Base-by-base conservation (phyloP, 2,113 vertebrate species). In the Sigmodon hispidus region DNA sequence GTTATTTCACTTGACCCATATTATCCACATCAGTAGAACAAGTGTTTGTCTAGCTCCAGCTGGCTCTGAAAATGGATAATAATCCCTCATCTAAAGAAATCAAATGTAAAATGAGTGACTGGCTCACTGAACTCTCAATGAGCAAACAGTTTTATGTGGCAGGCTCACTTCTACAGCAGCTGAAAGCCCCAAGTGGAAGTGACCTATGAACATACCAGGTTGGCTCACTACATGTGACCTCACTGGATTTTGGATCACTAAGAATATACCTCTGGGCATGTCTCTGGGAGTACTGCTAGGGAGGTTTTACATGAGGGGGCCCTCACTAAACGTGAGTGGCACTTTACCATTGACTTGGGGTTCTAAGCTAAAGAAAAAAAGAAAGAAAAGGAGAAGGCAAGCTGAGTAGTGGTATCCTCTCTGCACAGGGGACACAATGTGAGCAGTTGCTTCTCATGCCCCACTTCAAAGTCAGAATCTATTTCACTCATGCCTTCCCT, bases 21-120 rank as follows among this genome's bases (percentile, higher is more conserved):
- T 67, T 31, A 65, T 45, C n/a, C 43, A 81, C 52, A 67, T 75
- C 45, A 84, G 7, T 5, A 70, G 45, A 90, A 87, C 36, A 95
- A 95, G 0, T 73, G 57, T 70, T 59, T 65, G 55, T 61, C 59
- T 70, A 55, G 86, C 29, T 24, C 75, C 75, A 43, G 26, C 75
- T 69, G 22, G 67, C 45, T 90, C 79, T 93, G 75, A 84, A 29
- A 79, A 90, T 26, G 55, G 48, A 59, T 52, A 85, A 57, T 40
- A 67, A 34, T 50, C 48, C 79, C 72, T 22, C 15, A 81, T 89
- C 36, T 93, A 61, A 93, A 79, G 61, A 50, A 93, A 86, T n/a
- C 76, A 45, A 12, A 89, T 50, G 17, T 91, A 69, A 91, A 91
- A 50, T 34, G 13, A 80, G 45, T 24, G 45, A 16, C 24, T 40